These are phyloP conservation scores for Bos taurus DNA, from an alignment of 2,113 vertebrate species.

Conservation along the genomic window ARS-UCD2.0 NC_037343.1:68462001-68462500, in stretches of 20 bases:
- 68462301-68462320: neutral
- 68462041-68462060: neutral
- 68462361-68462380: neutral
- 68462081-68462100: neutral
- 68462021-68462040: constrained; percentile 29
- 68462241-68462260: neutral
- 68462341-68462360: neutral
- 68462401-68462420: neutral
- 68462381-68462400: neutral
- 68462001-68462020: neutral
- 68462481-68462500: neutral
- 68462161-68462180: neutral
- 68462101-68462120: neutral
- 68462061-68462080: neutral
- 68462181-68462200: neutral
- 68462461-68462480: neutral
- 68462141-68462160: neutral
- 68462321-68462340: neutral
- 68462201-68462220: neutral
- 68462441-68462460: neutral
- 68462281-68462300: neutral
- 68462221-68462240: neutral
- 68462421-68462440: neutral
- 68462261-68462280: neutral
- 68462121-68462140: neutral